phyloP scores from a whole-genome alignment of 2,797 vertebrate species.

The Myotis vivesi region DNA sequence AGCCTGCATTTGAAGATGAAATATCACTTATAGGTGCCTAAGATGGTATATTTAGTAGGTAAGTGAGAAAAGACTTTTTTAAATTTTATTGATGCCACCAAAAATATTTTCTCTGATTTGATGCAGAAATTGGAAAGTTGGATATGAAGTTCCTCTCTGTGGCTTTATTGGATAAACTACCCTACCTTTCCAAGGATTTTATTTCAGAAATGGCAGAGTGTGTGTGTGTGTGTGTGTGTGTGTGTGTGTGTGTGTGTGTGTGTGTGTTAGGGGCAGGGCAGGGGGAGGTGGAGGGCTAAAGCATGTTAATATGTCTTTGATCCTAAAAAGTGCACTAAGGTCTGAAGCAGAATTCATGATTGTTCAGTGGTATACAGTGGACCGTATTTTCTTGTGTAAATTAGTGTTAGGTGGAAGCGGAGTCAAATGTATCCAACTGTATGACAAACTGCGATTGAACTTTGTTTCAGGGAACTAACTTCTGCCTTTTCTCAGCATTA shows the following conservation, averaged over 20 bases:
- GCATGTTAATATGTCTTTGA: background rate
- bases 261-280: background rate
- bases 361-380: background rate
- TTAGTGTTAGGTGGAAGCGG: background rate
- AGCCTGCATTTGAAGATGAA: background rate
- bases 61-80: background rate
- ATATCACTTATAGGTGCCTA: background rate
- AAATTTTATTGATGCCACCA: background rate
- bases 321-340: background rate
- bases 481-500: background rate
- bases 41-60: background rate
- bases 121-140: background rate
- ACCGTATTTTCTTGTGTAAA: slow-evolving; percentile 4
- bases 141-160: background rate
- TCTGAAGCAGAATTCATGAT: background rate
- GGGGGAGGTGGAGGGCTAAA: background rate
- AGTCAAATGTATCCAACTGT: slow-evolving; percentile 12
- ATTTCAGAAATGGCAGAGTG: background rate
- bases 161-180: background rate
- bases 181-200: background rate
- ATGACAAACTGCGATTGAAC: background rate
- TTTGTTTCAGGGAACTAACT: background rate
- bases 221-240: background rate
- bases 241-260: background rate
- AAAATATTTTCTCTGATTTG: background rate